Percentiles rank a stretch among this genome's conserved stretches.
Evolutionary conservation across 1,140 invertebrate species (phyloP).

Genomic region (Bombus huntii): DNA sequence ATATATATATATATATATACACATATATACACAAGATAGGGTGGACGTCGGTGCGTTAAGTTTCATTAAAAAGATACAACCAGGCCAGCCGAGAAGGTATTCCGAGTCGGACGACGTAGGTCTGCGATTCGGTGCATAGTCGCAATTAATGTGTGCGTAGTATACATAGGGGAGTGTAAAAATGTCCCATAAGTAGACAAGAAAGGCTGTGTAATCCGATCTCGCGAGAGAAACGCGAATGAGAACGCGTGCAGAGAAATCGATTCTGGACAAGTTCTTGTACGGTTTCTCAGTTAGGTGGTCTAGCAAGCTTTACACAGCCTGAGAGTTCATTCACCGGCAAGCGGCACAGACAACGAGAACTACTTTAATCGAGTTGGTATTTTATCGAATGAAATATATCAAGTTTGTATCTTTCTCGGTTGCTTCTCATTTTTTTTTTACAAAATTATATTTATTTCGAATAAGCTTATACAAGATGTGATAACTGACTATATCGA

Average conservation of each 20-base stretch:
- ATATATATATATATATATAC: neutral
- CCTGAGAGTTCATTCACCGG: slow-evolving; percentile 41
- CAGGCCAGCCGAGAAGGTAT: neutral
- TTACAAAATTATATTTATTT: slow-evolving; percentile 49
- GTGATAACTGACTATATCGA: neutral
- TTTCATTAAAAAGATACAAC: neutral
- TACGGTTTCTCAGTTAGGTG: slow-evolving; percentile 72
- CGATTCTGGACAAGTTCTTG: slow-evolving; percentile 78
- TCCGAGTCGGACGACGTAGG: neutral
- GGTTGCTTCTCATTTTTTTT: neutral
- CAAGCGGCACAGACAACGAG: neutral
- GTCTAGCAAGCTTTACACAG: slow-evolving; percentile 21
- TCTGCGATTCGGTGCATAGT: slow-evolving; percentile 12
- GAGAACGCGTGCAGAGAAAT: slow-evolving; percentile 69
- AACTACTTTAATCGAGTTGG: neutral
- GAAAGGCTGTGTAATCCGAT: slow-evolving; percentile 73
- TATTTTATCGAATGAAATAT: neutral
- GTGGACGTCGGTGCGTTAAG: neutral
- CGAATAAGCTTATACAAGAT: neutral
- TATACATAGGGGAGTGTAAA: slow-evolving; percentile 14
- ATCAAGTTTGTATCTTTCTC: neutral
- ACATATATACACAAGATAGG: neutral
- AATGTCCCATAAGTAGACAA: slow-evolving; percentile 24
- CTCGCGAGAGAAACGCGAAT: slow-evolving; percentile 76
- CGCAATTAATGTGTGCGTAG: slow-evolving; percentile 18